phyloP scores from a whole-genome alignment of 2,113 vertebrate species.

The Labrus mixtus region DNA sequence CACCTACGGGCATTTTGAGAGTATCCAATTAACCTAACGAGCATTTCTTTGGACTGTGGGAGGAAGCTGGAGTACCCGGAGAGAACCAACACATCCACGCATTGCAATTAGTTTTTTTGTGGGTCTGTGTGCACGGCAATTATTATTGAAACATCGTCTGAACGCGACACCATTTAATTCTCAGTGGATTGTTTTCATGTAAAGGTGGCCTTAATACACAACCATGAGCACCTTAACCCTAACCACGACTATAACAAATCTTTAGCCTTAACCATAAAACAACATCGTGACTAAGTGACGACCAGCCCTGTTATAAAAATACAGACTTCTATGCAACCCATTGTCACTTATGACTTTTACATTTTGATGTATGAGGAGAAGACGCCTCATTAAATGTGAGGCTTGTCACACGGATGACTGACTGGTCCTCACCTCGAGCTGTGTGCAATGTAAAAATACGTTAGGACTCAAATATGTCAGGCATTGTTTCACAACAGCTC shows the following conservation, averaged over 20 bases:
- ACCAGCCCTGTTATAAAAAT: background rate
- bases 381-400: slow-evolving; percentile 23
- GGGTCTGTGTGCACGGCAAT: too few species aligned
- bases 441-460: slow-evolving; percentile 4
- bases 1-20: too few species aligned
- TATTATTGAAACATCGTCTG: too few species aligned
- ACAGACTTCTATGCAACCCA: background rate
- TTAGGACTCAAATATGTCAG: background rate
- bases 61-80: too few species aligned
- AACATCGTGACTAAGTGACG: background rate
- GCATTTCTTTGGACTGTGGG: too few species aligned
- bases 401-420: slow-evolving; percentile 11
- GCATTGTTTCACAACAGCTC: background rate
- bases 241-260: background rate
- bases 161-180: too few species aligned
- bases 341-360: background rate
- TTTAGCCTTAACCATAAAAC: background rate
- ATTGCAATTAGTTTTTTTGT: too few species aligned
- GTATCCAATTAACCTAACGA: too few species aligned
- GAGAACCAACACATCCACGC: too few species aligned
- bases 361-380: slow-evolving; percentile 9
- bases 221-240: background rate
- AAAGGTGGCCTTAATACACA: too few species aligned
- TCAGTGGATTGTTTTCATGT: too few species aligned
- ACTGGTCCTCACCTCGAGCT: background rate